Conservation (phyloP, 2,888 invertebrate genomes). For the Epirrhoe alternata region DNA sequence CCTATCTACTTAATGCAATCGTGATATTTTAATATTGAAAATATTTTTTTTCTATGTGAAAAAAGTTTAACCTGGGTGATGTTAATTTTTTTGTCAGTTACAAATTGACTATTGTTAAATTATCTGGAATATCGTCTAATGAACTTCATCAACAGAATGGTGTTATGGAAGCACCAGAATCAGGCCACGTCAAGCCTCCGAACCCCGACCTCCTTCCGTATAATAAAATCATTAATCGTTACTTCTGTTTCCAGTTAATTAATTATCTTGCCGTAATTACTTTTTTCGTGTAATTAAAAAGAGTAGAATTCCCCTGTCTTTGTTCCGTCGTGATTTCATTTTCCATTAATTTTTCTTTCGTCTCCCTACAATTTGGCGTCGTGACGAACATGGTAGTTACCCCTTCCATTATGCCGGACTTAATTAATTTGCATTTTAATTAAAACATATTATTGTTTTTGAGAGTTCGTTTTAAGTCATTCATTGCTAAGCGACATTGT, state of each 20-base stretch:
- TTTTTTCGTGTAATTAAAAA: slow-evolving; percentile 86
- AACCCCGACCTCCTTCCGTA: slow-evolving; percentile 79
- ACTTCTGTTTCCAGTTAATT: slow-evolving; percentile 85
- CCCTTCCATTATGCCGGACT: slow-evolving; percentile 82
- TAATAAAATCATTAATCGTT: slow-evolving; percentile 86
- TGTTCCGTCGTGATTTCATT: slow-evolving; percentile 84
- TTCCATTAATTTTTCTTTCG: slow-evolving; percentile 85
- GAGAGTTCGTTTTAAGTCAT: slow-evolving; percentile 58
- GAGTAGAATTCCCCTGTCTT: slow-evolving; percentile 85
- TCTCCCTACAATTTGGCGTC: slow-evolving; percentile 87
- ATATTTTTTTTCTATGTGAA: too few species aligned
- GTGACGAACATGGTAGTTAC: slow-evolving; percentile 81
- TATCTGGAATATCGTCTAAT: neutral
- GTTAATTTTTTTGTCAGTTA: neutral
- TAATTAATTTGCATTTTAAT: slow-evolving; percentile 84
- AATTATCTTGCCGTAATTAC: slow-evolving; percentile 85
- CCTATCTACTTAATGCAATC: too few species aligned
- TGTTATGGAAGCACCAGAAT: slow-evolving; percentile 29
- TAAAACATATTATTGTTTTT: slow-evolving; percentile 78
- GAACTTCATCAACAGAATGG: slow-evolving; percentile 6
- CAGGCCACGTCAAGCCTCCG: slow-evolving; percentile 31
- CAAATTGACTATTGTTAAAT: too few species aligned
- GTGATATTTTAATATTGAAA: too few species aligned
- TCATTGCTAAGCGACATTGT: slow-evolving; percentile 51
- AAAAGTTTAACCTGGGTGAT: too few species aligned